Conservation (phyloP, 2,888 invertebrate species). For the Epinotia bilunana region DNA sequence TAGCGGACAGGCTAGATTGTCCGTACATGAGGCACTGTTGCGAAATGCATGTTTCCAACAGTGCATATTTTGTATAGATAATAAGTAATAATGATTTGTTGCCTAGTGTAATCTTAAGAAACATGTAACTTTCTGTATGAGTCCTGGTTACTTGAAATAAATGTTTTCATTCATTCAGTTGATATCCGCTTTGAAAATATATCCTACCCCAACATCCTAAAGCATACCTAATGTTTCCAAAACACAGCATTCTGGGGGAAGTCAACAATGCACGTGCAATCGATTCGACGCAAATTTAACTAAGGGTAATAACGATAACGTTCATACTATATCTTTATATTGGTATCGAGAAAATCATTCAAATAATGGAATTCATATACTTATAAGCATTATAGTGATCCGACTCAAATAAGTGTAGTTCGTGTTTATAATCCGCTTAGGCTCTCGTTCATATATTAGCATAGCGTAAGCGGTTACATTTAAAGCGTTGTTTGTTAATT, state of each 20-base stretch:
- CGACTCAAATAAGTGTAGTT: slow-evolving; percentile 6
- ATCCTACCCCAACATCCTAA: slow-evolving; percentile 48
- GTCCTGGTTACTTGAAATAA: too few species aligned
- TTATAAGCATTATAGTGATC: slow-evolving; percentile 3
- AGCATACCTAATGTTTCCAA: slow-evolving; percentile 54
- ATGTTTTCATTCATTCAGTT: too few species aligned
- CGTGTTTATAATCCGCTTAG: slow-evolving; percentile 16
- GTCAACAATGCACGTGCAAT: slow-evolving; percentile 59
- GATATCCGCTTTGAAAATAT: slow-evolving; percentile 47
- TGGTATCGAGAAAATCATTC: not conserved
- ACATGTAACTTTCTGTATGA: too few species aligned
- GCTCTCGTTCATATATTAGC: not conserved
- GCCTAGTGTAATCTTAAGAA: too few species aligned
- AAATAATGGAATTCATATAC: not conserved
- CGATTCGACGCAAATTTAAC: slow-evolving; percentile 26
- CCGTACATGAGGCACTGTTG: too few species aligned
- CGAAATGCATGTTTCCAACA: too few species aligned
- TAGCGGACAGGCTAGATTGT: too few species aligned
- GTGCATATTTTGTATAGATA: too few species aligned
- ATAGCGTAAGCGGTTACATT: slow-evolving; percentile 6
- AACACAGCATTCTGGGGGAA: slow-evolving; percentile 58
- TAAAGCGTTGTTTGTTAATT: slow-evolving; percentile 20
- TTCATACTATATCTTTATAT: not conserved
- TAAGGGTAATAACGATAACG: not conserved
- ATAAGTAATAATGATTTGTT: too few species aligned